Base-by-base conservation (phyloP, 2,797 vertebrate genomes). In the Amphiprion clarkii region DNA sequence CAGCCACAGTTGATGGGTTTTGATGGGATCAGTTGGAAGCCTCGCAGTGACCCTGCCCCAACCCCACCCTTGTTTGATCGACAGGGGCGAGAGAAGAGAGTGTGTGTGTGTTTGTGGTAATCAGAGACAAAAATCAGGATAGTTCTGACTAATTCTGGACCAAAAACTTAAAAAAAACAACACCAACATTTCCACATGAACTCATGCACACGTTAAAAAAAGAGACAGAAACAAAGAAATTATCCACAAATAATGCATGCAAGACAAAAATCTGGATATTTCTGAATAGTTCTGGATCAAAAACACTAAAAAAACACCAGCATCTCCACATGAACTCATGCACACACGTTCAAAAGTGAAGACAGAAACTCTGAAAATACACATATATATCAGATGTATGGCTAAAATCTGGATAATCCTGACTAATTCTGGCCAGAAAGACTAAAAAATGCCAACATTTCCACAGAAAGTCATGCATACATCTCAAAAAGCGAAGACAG, bases 11-110 rank as follows among this genome's bases (percentile, higher is more conserved):
- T 93, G 91, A 93, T 91, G 89, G 90, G 90, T 93, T 92, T 93
- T 94, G 92, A 94, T 91, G 92, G 94, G 92, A 95, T 95, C 91
- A 93, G 81, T 84, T 85, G 61, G 85, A 91, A 93, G 88, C 88
- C 87, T 90, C 66, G 29, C 56, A 61, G 87, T 87, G 87, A 92
- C 90, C 89, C 92, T 89, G 85, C 91, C 91, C 83, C 60, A 82
- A 84, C 89, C 83, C 84, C 91, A 80, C 93, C 93, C 91, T 84
- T 94, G 90, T 93, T 94, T 92, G 88, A 89, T 86, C 79, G 87
- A 87, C 79, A 73, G 67, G 74, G 49, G 63, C 74, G 79, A 83
- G 68, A 85, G 84, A 77, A 71, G 80, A 75, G 52, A 8, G 70
- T 9, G 70, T 46, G 55, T 52, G 49, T 52, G 49, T 52, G 49